Conservation (phyloP, 23 tunicate genomes). For the Botrylloides violaceus region DNA sequence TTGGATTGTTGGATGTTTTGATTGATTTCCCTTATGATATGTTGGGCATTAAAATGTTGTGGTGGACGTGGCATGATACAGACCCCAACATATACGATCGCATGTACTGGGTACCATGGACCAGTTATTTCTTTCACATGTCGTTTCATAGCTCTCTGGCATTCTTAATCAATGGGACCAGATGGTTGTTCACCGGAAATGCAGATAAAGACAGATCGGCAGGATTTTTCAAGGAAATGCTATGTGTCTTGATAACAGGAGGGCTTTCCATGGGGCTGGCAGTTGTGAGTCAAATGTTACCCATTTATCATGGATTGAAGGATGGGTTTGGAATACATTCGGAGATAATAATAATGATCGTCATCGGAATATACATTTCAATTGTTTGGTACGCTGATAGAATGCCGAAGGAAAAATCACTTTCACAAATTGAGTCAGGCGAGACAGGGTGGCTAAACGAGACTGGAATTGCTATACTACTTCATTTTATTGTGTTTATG, state of each 20-base stretch:
- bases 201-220: slow-evolving; percentile 39
- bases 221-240: slow-evolving; percentile 46
- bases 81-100: slow-evolving; percentile 70
- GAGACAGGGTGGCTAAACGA: slow-evolving; percentile 46
- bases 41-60: slow-evolving; percentile 80
- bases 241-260: slow-evolving; percentile 67
- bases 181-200: slow-evolving; percentile 55
- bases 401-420: slow-evolving; percentile 40
- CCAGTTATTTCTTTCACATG: slow-evolving; percentile 86
- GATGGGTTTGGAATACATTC: slow-evolving; percentile 86
- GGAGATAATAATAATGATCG: slow-evolving; percentile 59
- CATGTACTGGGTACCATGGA: slow-evolving; percentile 94
- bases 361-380: slow-evolving; percentile 45
- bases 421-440: slow-evolving; percentile 3
- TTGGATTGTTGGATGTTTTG: slow-evolving; percentile 74
- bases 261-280: slow-evolving; percentile 67
- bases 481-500: slow-evolving; percentile 48
- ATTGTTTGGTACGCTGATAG: slow-evolving; percentile 60
- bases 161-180: slow-evolving; percentile 48
- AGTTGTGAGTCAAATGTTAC: slow-evolving; percentile 65
- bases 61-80: slow-evolving; percentile 98
- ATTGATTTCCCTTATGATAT: slow-evolving; percentile 89
- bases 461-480: slow-evolving; percentile 37
- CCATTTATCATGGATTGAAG: slow-evolving; percentile 81
- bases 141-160: slow-evolving; percentile 74